A percentile compares a stretch with the other conserved stretches of the same genome.
phyloP scores from a whole-genome alignment of 2,797 vertebrate species.

The Cynopterus sphinx region DNA sequence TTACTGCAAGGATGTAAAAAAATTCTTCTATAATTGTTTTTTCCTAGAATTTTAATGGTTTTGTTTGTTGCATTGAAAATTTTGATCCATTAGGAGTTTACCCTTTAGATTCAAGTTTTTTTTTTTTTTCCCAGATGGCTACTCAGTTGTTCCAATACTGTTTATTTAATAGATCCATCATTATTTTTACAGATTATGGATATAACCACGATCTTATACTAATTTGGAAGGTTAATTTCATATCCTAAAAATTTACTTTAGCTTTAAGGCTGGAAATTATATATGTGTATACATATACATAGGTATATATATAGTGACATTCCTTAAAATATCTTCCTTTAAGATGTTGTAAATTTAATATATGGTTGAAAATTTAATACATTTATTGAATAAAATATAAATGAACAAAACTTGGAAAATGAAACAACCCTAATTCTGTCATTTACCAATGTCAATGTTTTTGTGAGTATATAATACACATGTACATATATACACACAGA shows the following conservation, averaged over 20 bases:
- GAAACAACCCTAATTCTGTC: not conserved
- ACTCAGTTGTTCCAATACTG: not conserved
- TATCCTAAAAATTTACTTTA: not conserved
- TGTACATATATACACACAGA: too few species aligned
- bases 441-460: not conserved
- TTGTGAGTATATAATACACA: not conserved
- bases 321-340: not conserved
- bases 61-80: not conserved
- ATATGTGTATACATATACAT: too few species aligned
- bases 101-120: not conserved
- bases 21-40: not conserved
- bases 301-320: not conserved
- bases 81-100: not conserved
- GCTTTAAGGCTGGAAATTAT: not conserved
- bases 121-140: not conserved
- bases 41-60: not conserved
- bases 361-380: not conserved
- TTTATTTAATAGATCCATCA: not conserved
- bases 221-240: constrained; percentile 12
- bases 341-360: not conserved
- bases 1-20: not conserved
- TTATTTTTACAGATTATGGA: not conserved
- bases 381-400: not conserved
- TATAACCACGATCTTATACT: not conserved
- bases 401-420: not conserved